Evolutionary conservation across 2,888 invertebrate species (phyloP), one percentile per base, ranked within the genome.

Genomic region (Lycia hirtaria): DNA sequence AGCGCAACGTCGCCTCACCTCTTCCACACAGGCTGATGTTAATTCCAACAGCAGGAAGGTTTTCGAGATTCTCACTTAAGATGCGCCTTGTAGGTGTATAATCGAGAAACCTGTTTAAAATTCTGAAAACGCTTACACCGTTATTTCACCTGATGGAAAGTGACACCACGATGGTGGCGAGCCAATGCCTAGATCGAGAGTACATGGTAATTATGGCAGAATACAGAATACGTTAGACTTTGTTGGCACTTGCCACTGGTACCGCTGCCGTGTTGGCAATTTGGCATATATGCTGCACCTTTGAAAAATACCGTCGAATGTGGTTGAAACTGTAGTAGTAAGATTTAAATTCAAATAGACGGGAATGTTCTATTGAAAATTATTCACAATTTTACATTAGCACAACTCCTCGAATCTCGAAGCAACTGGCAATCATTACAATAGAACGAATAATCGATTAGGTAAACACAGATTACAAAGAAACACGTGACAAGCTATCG

Each of bases 81-180:
- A 17, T 41, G 41, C 28, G 9, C 41, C 10, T 26, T 15, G 41
- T n/a, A 41, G 17, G 41, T 15, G 10, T 28, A 22, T 20, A 22
- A 41, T 26, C 41, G 26, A 24, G 32, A 41, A 32, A 22, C 20
- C n/a, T 33, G 30, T 43, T 41, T 33, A 20, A 41, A 12, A 43
- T 51, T 51, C 35, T 43, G 26, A 14, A 26, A 43, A 35, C 4
- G 15, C 7, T 32, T 32, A 2, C 10, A 24, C 51, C 43, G 51
- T 51, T 51, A 51, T 33, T 32, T 26, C 26, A 43, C 24, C 17
- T 17, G 43, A 20, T 51, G 33, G 51, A 51, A 51, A 43, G 51
- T 26, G 51, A 41, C 40, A 41, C 30, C 22, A 32, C 51, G 41
- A 5, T 40, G 40, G n/a, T n/a, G n/a, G n/a, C n/a, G n/a, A 6